Base-by-base conservation (phyloP, 2,797 vertebrate species). In the Gambusia yucatana region DNA sequence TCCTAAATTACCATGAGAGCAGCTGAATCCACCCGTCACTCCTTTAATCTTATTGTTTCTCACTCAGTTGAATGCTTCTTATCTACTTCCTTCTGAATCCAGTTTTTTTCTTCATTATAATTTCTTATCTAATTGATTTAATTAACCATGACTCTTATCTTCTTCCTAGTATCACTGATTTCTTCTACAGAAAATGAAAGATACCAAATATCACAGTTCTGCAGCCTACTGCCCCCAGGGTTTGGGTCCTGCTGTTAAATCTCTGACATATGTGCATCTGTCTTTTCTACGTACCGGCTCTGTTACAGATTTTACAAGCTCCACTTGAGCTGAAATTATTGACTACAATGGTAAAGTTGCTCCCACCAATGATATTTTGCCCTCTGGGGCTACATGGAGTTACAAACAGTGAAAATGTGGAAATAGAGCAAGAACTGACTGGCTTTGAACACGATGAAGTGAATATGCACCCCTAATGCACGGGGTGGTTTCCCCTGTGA, bases 121-220 rank as follows among this genome's bases (percentile, higher is more conserved):
- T 57, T 46, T 81, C 72, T 90, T 86, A 87, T 90, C 84, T 48
- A 71, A 43, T 81, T 79, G 80, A 65, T 80, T 88, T 83, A 75
- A 89, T 90, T 87, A 86, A 50, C 82, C 8, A 3, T 80, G 79
- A 82, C 87, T 72, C 80, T 87, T 90, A 89, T 92, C 77, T 50
- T 46, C 72, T 70, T 88, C 33, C 30, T 30, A 28, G 59, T 78
- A 28, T 79, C 46, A 33, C 69, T 75, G 71, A 36, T 43, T 61
- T 79, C 77, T 87, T 90, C 81, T 48, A 82, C 77, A 82, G 78
- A 88, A 89, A 86, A 73, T 78, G 65, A 86, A 84, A 84, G 73
- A 89, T 85, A 75, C 16, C 50, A 63, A 71, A 28, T 69, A 85
- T 87, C 81, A 72, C 52, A 73, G 71, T 88, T 88, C 50, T 84